phyloP scores from a whole-genome alignment of 2,888 invertebrate genomes.

The Netelia inedita region DNA sequence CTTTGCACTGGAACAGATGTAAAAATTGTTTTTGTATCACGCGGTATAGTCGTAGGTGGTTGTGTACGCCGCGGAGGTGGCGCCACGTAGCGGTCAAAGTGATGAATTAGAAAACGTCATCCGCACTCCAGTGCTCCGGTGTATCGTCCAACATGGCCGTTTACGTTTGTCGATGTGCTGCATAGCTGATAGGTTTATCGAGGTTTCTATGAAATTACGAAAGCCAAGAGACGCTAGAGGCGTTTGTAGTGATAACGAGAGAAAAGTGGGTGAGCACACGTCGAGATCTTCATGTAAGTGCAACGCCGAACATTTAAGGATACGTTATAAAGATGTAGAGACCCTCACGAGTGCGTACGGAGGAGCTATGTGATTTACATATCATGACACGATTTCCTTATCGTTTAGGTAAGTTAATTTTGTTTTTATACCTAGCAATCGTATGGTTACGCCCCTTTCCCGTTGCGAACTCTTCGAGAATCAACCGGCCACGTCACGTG shows the following conservation, averaged over 20 bases:
- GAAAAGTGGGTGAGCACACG: slow-evolving; percentile 1
- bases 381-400: slow-evolving; percentile 69
- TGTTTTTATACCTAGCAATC: slow-evolving; percentile 12
- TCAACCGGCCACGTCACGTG: slow-evolving; percentile 14
- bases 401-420: slow-evolving; percentile 67
- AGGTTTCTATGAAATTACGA: slow-evolving; percentile 65
- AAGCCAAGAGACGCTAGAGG: slow-evolving; percentile 38
- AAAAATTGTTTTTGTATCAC: slow-evolving; percentile 17
- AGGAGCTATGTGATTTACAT: slow-evolving; percentile 55
- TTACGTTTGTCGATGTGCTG: slow-evolving; percentile 58
- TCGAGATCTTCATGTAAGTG: slow-evolving; percentile 52
- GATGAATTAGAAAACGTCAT: slow-evolving; percentile 70
- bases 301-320: slow-evolving; percentile 6
- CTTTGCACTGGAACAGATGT: too few species aligned
- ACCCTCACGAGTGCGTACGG: background rate
- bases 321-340: background rate
- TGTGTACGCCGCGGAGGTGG: slow-evolving; percentile 7
- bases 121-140: slow-evolving; percentile 31
- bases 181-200: slow-evolving; percentile 32
- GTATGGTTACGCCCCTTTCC: slow-evolving; percentile 31
- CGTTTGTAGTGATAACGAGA: slow-evolving; percentile 22
- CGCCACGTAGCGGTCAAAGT: slow-evolving; percentile 40
- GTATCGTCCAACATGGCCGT: slow-evolving; percentile 70
- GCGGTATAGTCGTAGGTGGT: slow-evolving; percentile 22
- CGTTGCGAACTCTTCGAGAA: background rate